Evolutionary conservation across 2,797 vertebrate genomes (phyloP), one percentile per base, ranked within the genome.

Genomic region (Crenuchus spilurus): DNA sequence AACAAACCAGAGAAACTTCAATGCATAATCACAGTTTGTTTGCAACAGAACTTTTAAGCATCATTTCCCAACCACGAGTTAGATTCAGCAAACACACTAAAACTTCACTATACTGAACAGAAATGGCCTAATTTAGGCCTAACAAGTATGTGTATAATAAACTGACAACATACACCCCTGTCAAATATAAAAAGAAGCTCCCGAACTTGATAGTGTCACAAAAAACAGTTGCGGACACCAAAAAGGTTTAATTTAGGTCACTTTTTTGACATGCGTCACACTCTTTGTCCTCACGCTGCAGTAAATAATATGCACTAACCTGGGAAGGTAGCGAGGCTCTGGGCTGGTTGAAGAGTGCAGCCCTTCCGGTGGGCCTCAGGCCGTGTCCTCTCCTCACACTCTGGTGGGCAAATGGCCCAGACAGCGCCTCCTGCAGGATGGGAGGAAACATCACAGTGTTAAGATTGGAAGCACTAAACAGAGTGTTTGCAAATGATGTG

Each of bases 331-430:
- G 85, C 82, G 88, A 85, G 68, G 84, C 85, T 84, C 87, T 83
- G 69, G 88, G 81, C 81, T 89, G 88, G 84, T 83, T 88, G 85
- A 93, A 93, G 77, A 94, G 88, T 77, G 89, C 75, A 60, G 89
- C 86, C 83, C 89, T 88, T 85, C 85, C 82, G 42, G 88, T 83
- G 76, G 92, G 87, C 76, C 88, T 89, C 46, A 92, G 86, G 75
- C 89, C 88, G 82, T 94, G 93, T 81, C 88, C 87, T 92, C 90
- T 93, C 89, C 93, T 92, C 81, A 92, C 84, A 77, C 84, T 87
- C 89, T 92, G 93, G 78, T 84, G 90, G 79, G 80, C 75, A 80
- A 93, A 87, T 51, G 90, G 82, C 78, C 88, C 80, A 80, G 90
- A 85, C 80, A 91, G 85, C 63, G 82, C 78, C 75, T 91, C 90